Base-by-base conservation (phyloP, 2,113 vertebrate species). In the Loxodonta africana region DNA sequence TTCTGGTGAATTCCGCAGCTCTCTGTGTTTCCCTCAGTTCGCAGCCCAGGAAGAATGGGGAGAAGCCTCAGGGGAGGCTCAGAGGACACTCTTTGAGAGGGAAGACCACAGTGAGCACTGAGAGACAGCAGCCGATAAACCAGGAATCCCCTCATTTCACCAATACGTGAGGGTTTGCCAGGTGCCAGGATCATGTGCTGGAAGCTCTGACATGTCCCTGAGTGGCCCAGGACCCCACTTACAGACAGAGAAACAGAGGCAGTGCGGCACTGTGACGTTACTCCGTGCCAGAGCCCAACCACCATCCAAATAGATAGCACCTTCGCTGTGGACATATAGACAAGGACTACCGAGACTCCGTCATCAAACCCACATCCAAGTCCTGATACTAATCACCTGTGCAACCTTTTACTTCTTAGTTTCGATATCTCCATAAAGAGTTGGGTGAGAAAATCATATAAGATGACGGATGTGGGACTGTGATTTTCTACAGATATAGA, bases 171-270 rank as follows among this genome's bases (percentile, higher is more conserved):
- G 46, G 0, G 33, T n/a, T 65, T 28, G 41, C 44, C 44, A 3
- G 57, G 53, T 37, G 21, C n/a, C 71, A 71, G 46, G 28, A 8
- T 21, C 4, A 2, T 21, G 28, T 18, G 8, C 3, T 53, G 8
- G 5, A 8, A 1, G 63, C 20, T 41, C 41, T n/a, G 37, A 20
- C 6, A 9, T 0, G 23, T n/a, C 10, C 0, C 30, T 23, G n/a
- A 26, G 21, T 3, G 15, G 53, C 46, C 74, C 41, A 62, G 87
- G 28, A 67, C 11, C 8, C 77, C 28, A 23, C 0, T 9, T n/a
- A 14, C 4, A 71, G 11, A 71, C 33, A 63, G 28, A 30, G 53
- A 91, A 44, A 37, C 2, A 10, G 25, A 44, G 44, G 57, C 44
- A 83, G 11, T 6, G n/a, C 80, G 91, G 82, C 67, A 25, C 5